Percentiles rank a stretch among this genome's conserved stretches.
Conservation (phyloP, 2,797 vertebrate species). For the Anabas testudineus region DNA sequence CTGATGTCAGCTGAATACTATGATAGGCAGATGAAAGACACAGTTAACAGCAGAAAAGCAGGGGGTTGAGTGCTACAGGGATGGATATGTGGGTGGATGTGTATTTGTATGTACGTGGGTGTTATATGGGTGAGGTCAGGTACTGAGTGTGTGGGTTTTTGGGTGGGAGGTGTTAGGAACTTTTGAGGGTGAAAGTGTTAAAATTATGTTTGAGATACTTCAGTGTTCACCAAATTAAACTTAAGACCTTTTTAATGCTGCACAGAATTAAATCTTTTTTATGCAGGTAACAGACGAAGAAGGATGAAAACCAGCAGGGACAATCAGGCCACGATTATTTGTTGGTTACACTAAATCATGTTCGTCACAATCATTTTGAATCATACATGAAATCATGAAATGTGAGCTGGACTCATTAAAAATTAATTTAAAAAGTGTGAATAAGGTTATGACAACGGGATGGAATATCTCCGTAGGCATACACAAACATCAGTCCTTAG, state of each 20-base stretch:
- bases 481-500: too few relatives aligned
- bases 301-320: not conserved
- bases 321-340: not conserved
- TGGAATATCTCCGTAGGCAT: too few relatives aligned
- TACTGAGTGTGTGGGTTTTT: conserved; percentile 47
- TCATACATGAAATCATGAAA: too few relatives aligned
- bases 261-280: not conserved
- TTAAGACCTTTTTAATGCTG: not conserved
- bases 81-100: conserved; percentile 37
- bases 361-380: too few relatives aligned
- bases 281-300: not conserved
- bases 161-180: conserved; percentile 48
- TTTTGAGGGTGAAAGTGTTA: conserved; percentile 39
- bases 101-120: conserved; percentile 38
- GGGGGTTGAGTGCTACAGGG: conserved; percentile 16
- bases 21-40: conserved; percentile 38
- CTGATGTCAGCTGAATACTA: conserved; percentile 34
- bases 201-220: conserved; percentile 15
- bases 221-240: not conserved
- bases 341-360: not conserved
- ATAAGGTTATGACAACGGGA: too few relatives aligned
- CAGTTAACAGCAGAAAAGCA: conserved; percentile 19
- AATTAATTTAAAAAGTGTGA: too few relatives aligned
- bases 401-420: too few relatives aligned
- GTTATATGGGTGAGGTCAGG: conserved; percentile 65